Evolutionary conservation across 2,888 invertebrate species (phyloP).

Genomic region (Petrophora chlorosata): DNA sequence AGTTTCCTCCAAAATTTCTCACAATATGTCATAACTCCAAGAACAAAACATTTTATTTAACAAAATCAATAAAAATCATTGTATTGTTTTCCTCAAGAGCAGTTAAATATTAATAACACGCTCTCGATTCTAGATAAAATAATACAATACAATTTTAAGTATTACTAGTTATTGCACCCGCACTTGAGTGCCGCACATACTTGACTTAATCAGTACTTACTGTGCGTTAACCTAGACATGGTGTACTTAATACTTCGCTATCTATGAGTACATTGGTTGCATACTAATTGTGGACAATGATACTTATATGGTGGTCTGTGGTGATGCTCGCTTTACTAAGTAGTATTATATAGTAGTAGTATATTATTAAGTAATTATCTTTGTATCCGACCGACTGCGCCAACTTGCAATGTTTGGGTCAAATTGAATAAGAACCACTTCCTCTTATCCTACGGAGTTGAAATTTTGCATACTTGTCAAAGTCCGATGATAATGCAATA

Average conservation of each 20-base stretch:
- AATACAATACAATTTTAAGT: slow-evolving; percentile 1
- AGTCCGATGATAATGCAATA: too few species aligned
- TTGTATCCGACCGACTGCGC: too few species aligned
- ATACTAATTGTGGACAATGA: slow-evolving; percentile 1
- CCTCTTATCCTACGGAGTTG: too few species aligned
- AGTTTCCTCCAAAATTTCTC: too few species aligned
- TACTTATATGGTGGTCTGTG: not conserved
- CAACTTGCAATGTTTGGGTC: too few species aligned
- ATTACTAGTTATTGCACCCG: slow-evolving; percentile 12
- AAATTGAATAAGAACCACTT: too few species aligned
- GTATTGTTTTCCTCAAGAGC: not conserved
- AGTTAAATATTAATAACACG: not conserved
- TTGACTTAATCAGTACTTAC: slow-evolving; percentile 9
- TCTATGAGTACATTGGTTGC: not conserved
- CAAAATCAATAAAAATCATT: too few species aligned
- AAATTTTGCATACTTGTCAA: too few species aligned
- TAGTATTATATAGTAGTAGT: too few species aligned
- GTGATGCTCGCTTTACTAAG: slow-evolving; percentile 7
- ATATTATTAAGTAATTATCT: too few species aligned
- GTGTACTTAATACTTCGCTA: not conserved
- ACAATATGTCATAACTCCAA: too few species aligned
- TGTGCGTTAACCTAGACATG: slow-evolving; percentile 6
- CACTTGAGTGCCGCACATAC: slow-evolving; percentile 9
- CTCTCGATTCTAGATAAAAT: not conserved
- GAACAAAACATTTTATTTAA: too few species aligned